A percentile compares a stretch with the other conserved stretches of the same genome.
phyloP scores from a whole-genome alignment of 2,888 invertebrate genomes.

The Hydrotaea diabolus region DNA sequence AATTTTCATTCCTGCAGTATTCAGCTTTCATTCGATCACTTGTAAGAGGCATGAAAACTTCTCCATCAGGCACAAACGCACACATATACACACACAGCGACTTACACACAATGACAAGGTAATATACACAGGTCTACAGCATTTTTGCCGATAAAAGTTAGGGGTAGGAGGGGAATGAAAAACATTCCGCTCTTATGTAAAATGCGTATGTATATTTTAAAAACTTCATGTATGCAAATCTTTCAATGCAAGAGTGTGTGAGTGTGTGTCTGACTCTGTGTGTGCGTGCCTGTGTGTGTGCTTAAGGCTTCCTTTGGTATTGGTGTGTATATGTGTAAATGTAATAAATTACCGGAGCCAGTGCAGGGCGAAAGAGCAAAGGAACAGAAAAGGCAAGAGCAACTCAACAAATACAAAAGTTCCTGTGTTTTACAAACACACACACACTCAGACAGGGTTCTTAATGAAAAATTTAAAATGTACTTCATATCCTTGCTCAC shows the following conservation, averaged over 20 bases:
- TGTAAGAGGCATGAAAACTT: not conserved
- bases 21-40: not conserved
- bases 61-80: not conserved
- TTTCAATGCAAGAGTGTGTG: not conserved
- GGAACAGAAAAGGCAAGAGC: not conserved
- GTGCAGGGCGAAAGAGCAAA: not conserved
- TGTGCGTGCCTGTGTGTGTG: not conserved
- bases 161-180: no score
- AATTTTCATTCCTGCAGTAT: not conserved
- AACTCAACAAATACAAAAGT: not conserved
- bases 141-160: not conserved
- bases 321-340: not conserved
- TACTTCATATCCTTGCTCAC: not conserved
- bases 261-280: not conserved
- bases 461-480: constrained; percentile 33
- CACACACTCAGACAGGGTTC: not conserved
- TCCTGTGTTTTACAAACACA: constrained; percentile 3
- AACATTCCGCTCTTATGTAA: not conserved
- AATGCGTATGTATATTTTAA: constrained; percentile 41
- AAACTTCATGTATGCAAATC: constrained; percentile 35
- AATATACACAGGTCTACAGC: not conserved
- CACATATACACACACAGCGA: no score
- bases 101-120: no score
- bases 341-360: constrained; percentile 3
- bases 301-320: not conserved